Evolutionary conservation across 2,888 invertebrate species (phyloP), one percentile per base, ranked within the genome.

Genomic region (Pterobdella sp.): DNA sequence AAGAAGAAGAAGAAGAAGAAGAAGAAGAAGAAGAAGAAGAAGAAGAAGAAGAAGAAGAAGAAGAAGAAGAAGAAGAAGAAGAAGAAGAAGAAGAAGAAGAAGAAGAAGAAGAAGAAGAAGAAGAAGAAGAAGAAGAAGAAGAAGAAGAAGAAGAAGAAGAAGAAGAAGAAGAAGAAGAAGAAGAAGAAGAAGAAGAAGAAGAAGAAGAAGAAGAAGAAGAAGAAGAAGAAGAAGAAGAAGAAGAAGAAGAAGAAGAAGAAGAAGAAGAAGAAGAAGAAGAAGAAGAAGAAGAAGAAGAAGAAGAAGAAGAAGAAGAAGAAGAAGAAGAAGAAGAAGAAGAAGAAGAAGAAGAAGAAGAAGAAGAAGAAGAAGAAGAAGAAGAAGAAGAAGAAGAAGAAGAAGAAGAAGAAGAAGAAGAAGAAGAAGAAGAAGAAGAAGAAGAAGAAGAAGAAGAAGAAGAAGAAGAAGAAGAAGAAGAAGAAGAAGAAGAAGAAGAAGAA

Each of bases 221-320:
- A 66, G 66, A 66, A 66, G 66, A 66, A 66, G 66, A 66, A 66
- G 66, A 66, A 66, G 66, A 66, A 66, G 66, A 66, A 66, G 66
- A 66, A 66, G 66, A 66, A 66, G 66, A 66, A 66, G 66, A 66
- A 66, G 66, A 66, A 66, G 49, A 42, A 42, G 49, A 42, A 22
- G 49, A 42, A 42, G 22, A 42, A 14, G 10, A 7, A 56, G n/a
- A 56, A 18, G 60, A 56, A 56, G 60, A 56, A 56, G 60, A 56
- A 56, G 36, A 66, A 66, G 66, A 66, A 66, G 66, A 66, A 66
- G 66, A 66, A 66, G 29, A 66, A 66, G 66, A 66, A 66, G 66
- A 66, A 66, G 66, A 66, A 66, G 66, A 66, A 66, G 31, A 66
- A 66, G 66, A 66, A 66, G 66, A 66, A 31, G 66, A 66, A 66